Evolutionary conservation across 2,888 invertebrate genomes (phyloP).

Genomic region (Acleris holmiana): DNA sequence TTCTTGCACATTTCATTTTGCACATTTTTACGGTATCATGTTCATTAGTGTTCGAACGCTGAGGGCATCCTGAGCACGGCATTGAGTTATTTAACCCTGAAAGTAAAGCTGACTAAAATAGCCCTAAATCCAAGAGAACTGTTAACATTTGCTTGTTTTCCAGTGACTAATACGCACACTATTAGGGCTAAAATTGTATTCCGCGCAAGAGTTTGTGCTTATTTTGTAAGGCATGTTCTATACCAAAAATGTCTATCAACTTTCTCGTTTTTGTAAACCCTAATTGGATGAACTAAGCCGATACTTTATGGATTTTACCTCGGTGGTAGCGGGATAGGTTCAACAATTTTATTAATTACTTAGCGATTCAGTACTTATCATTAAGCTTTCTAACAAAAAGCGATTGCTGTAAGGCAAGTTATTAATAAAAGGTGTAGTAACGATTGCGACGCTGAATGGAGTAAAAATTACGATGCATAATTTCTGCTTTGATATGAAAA

Average conservation of each 20-base stretch:
- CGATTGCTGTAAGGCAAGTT: conserved; percentile 27
- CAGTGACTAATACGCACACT: conserved; percentile 62
- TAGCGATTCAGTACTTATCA: conserved; percentile 5
- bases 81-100: conserved; percentile 81
- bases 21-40: conserved; percentile 1
- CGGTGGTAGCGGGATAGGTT: conserved; percentile 13
- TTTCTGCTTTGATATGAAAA: conserved; percentile 17
- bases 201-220: conserved; percentile 15
- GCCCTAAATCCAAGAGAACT: conserved; percentile 61
- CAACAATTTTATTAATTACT: conserved; percentile 24
- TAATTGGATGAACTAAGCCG: conserved; percentile 21
- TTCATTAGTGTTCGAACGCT: conserved; percentile 5
- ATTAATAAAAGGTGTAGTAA: conserved; percentile 32
- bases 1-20: conserved; percentile 6
- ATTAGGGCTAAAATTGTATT: conserved; percentile 49
- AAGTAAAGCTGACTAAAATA: conserved; percentile 71
- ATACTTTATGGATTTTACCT: neutral
- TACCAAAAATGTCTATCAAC: conserved; percentile 9
- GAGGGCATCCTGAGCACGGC: conserved; percentile 57
- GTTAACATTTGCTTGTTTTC: conserved; percentile 59
- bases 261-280: conserved; percentile 17
- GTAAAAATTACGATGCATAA: conserved; percentile 15
- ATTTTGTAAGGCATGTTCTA: conserved; percentile 27
- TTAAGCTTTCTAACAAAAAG: conserved; percentile 30
- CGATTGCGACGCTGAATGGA: conserved; percentile 1